Evolutionary conservation across 2,888 invertebrate genomes (phyloP).

Genomic region (Sthenelais limicola): DNA sequence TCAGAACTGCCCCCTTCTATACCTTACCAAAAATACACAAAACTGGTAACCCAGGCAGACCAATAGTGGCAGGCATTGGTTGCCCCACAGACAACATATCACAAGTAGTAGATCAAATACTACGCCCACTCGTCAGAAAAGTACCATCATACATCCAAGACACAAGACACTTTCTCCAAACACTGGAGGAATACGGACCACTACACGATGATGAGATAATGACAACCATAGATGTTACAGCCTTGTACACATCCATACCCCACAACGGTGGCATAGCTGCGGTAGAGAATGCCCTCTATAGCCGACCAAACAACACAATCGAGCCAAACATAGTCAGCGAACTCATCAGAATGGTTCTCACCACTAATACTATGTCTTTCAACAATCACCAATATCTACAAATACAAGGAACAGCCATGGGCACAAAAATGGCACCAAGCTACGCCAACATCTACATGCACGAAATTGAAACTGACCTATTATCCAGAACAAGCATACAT

Average conservation of each 20-base stretch:
- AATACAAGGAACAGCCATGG: conserved; percentile 19
- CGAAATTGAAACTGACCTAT: not conserved
- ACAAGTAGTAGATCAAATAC: not conserved
- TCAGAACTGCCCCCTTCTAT: not conserved
- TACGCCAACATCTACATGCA: conserved; percentile 7
- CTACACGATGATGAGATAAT: not conserved
- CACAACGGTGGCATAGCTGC: too few species aligned
- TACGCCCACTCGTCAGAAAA: not conserved
- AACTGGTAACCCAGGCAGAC: not conserved
- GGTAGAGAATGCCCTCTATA: not conserved
- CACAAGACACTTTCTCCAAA: not conserved
- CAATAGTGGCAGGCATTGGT: not conserved
- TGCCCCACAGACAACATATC: not conserved
- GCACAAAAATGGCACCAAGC: conserved; percentile 7
- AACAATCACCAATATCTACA: not conserved
- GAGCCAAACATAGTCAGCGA: not conserved
- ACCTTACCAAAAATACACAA: conserved; percentile 5
- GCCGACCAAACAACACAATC: not conserved
- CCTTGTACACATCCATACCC: conserved; percentile 15
- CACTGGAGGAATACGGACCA: too few species aligned
- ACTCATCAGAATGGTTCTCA: not conserved
- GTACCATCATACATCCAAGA: not conserved
- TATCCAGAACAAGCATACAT: not conserved
- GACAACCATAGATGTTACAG: conserved; percentile 5
- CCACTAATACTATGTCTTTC: not conserved